Conservation (phyloP, 2,888 invertebrate genomes). For the Cryptocephalus moraei region DNA sequence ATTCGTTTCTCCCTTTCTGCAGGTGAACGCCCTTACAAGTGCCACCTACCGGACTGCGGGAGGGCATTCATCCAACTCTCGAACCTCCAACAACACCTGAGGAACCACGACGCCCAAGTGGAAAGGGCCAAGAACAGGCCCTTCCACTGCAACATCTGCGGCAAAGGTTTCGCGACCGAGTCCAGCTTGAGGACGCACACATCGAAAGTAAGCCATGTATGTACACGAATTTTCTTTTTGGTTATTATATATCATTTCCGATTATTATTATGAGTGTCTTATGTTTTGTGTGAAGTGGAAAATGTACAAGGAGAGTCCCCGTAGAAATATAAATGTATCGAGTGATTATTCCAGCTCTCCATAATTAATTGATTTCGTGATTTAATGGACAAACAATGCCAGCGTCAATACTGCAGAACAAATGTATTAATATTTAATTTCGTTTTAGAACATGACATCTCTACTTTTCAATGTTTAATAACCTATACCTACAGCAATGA, state of each 20-base stretch:
- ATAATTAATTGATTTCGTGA: no score
- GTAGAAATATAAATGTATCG: no score
- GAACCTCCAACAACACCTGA: constrained; percentile 89
- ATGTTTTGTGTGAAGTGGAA: not conserved
- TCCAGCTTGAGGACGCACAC: constrained; percentile 92
- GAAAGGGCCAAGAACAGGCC: constrained; percentile 91
- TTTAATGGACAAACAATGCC: no score
- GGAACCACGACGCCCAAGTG: constrained; percentile 93
- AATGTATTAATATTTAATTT: no score
- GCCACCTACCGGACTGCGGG: constrained; percentile 91
- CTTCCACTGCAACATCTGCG: constrained; percentile 93
- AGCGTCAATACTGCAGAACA: no score
- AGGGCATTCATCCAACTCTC: constrained; percentile 94
- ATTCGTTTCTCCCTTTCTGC: constrained; percentile 33
- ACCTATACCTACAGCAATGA: no score
- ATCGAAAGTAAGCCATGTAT: constrained; percentile 84
- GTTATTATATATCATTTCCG: not conserved
- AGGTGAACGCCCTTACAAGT: constrained; percentile 97
- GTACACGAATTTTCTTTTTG: constrained; percentile 32
- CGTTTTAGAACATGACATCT: no score
- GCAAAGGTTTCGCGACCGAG: constrained; percentile 93
- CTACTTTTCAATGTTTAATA: no score
- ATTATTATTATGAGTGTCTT: no score
- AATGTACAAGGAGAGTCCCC: constrained; percentile 7
- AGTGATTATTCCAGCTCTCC: no score